Evolutionary conservation across 1,140 invertebrate species (phyloP).

Genomic region (Anastatus disparis): DNA sequence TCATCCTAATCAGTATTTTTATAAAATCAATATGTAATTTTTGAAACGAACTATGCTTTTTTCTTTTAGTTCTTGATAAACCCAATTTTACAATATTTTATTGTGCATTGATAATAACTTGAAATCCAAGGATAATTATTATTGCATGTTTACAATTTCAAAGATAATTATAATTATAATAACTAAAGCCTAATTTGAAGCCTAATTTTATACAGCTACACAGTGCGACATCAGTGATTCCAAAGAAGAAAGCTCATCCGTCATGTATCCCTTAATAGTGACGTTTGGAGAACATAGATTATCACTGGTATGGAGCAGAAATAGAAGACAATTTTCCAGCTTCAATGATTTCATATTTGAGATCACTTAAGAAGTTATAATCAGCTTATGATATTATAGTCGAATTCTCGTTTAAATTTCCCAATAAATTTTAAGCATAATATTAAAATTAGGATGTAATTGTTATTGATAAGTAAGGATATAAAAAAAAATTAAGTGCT

Average conservation of each 20-base stretch:
- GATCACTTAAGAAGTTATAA: conserved; percentile 3
- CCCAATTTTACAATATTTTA: too few relatives aligned
- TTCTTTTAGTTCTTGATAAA: too few relatives aligned
- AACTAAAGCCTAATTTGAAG: not conserved
- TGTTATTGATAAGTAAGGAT: too few relatives aligned
- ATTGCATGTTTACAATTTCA: not conserved
- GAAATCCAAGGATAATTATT: not conserved
- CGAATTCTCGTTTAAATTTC: too few relatives aligned
- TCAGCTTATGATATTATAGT: too few relatives aligned
- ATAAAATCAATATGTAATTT: too few relatives aligned
- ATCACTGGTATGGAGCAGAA: not conserved
- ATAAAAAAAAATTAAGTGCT: not conserved
- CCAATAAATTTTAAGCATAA: too few relatives aligned
- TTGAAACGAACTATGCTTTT: too few relatives aligned
- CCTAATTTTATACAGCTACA: not conserved
- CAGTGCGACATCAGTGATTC: not conserved
- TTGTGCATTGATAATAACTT: too few relatives aligned
- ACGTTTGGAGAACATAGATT: not conserved
- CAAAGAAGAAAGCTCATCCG: not conserved
- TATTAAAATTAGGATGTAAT: too few relatives aligned
- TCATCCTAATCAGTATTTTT: too few relatives aligned
- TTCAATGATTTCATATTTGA: not conserved
- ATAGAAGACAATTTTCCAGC: conserved; percentile 5
- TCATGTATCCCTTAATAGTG: not conserved
- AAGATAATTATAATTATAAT: not conserved